Percentiles rank a stretch among this genome's conserved stretches.
Evolutionary conservation across 2,888 invertebrate genomes (phyloP).

Genomic region (Cryptosula pallasiana): DNA sequence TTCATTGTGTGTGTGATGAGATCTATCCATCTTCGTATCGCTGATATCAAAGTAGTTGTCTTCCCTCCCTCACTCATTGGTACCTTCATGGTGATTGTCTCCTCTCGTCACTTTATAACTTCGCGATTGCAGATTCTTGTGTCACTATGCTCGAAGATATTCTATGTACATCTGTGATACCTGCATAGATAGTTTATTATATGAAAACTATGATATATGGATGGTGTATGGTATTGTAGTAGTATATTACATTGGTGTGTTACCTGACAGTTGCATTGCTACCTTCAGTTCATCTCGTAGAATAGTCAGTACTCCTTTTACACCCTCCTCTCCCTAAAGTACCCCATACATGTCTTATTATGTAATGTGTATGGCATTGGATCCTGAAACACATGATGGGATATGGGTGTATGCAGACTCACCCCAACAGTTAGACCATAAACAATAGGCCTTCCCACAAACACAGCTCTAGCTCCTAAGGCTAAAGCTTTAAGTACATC

Average conservation of each 20-base stretch:
- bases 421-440: slow-evolving; percentile 73
- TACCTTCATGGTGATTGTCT: too few relatives aligned
- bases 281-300: slow-evolving; percentile 3
- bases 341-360: neutral
- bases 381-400: slow-evolving; percentile 21
- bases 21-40: too few relatives aligned
- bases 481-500: slow-evolving; percentile 87
- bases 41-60: too few relatives aligned
- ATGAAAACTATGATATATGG: too few relatives aligned
- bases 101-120: neutral
- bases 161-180: neutral
- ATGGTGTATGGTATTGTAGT: too few relatives aligned
- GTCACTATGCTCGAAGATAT: neutral
- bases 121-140: neutral
- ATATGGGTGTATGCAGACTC: slow-evolving; percentile 27
- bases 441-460: slow-evolving; percentile 76
- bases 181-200: too few relatives aligned
- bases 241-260: neutral
- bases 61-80: too few relatives aligned
- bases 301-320: neutral
- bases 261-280: slow-evolving; percentile 21
- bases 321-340: slow-evolving; percentile 19
- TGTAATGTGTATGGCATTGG: slow-evolving; percentile 13
- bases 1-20: too few relatives aligned
- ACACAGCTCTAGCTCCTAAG: slow-evolving; percentile 83